Evolutionary conservation across 2,888 invertebrate species (phyloP), one percentile per base, ranked within the genome.

Genomic region (Cyrtodaria siliqua): DNA sequence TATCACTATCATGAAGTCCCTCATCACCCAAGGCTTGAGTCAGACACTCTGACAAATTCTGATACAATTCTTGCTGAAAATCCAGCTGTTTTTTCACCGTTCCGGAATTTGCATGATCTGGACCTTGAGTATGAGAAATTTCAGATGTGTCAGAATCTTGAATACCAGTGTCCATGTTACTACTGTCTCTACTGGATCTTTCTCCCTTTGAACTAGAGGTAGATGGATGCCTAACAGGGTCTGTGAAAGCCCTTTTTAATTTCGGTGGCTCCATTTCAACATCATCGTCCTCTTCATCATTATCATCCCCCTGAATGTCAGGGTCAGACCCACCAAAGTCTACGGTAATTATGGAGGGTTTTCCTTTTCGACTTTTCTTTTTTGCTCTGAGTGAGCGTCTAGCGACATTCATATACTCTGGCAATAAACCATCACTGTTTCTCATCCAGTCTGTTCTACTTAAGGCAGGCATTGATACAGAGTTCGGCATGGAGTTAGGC

Each of bases 391-490:
- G 64, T 18, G 85, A 84, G 40, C 72, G 57, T 44, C 81, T 53
- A 12, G 81, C 81, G n/a, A 81, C 81, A 56, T 70, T 53, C 18
- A 76, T 79, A 33, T 91, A 86, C 66, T 92, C 93, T 20, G 92
- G 92, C 69, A 92, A 82, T 8, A 92, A 91, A 27, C 89, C 90
- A 56, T 90, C 90, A 73, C 89, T 91, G 60, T 86, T 85, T 52
- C 91, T 76, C 53, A 87, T 86, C 86, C 87, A 88, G 55, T 85
- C 85, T 12, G 87, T 73, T 20, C 87, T 70, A 2, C 83, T 82
- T 29, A 91, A 69, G 0, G 89, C 80, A 12, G 90, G 88, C 84
- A 90, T 82, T 23, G 90, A 89, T 1, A 84, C 73, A 18, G 89
- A 85, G 68, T 66, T 68, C 14, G 80, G 60, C 60, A 86, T 69